These are phyloP conservation scores for Lycia hirtaria DNA, from an alignment of 2,888 invertebrate genomes.

Conservation along the genomic window DNA sequence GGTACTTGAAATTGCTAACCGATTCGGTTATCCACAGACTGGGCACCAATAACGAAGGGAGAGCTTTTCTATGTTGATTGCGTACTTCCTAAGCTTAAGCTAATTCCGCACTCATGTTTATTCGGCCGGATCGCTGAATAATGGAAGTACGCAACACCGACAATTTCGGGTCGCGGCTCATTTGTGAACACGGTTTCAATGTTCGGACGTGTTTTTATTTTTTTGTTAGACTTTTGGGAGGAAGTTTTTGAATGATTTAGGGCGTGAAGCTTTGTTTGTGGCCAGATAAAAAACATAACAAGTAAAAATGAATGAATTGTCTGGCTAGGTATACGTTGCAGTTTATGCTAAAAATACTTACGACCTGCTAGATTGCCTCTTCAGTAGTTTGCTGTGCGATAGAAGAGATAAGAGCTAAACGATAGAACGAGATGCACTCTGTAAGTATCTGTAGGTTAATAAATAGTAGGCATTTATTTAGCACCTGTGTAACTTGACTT, in stretches of 20 bases:
- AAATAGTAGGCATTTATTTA: too few relatives aligned
- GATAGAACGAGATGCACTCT: too few relatives aligned
- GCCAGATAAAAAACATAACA: too few relatives aligned
- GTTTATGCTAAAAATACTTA: too few relatives aligned
- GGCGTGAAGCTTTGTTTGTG: background rate
- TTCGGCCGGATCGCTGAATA: constrained; percentile 62
- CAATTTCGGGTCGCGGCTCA: constrained; percentile 52
- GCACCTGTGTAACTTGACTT: too few relatives aligned
- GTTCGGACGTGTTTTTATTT: constrained; percentile 35
- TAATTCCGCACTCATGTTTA: constrained; percentile 66
- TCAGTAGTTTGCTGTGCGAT: too few relatives aligned
- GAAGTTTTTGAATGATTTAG: constrained; percentile 14
- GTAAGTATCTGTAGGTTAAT: too few relatives aligned
- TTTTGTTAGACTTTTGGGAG: constrained; percentile 28
- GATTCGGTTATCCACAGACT: background rate
- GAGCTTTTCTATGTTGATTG: constrained; percentile 19
- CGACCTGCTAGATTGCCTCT: too few relatives aligned
- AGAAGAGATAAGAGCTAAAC: too few relatives aligned
- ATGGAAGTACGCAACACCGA: constrained; percentile 51
- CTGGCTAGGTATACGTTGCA: too few relatives aligned
- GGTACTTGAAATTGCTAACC: background rate
- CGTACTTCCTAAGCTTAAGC: constrained; percentile 42
- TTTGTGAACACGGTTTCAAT: constrained; percentile 47
- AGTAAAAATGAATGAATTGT: too few relatives aligned
- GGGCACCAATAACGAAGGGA: constrained; percentile 3